These are phyloP conservation scores for Lethenteron camtschaticum DNA, from an alignment of 2,113 vertebrate genomes.

Conservation along the genomic window DNA sequence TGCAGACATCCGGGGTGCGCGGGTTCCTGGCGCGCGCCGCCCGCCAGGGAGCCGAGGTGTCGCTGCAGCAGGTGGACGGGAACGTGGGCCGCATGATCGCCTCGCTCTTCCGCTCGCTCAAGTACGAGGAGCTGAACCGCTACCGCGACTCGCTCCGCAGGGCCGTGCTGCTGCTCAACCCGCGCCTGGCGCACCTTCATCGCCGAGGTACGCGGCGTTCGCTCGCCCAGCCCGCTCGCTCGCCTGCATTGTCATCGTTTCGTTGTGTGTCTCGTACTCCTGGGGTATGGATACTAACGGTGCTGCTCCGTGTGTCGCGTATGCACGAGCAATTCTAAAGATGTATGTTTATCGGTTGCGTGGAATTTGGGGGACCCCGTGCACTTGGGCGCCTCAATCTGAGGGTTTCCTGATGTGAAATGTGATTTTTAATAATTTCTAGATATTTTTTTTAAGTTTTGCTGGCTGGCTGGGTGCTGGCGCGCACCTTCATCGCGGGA, in stretches of 20 bases:
- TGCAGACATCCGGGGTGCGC: constrained; percentile 83
- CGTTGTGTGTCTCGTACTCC: too few species aligned
- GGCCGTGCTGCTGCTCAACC: constrained; percentile 70
- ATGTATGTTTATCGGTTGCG: too few species aligned
- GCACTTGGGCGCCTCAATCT: too few species aligned
- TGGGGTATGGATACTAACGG: too few species aligned
- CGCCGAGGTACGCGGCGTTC: constrained; percentile 41
- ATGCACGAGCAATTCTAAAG: too few species aligned
- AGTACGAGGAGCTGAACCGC: constrained; percentile 76
- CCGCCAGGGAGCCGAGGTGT: constrained; percentile 65
- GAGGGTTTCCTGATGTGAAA: too few species aligned
- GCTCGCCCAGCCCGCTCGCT: too few species aligned
- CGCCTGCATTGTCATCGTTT: too few species aligned
- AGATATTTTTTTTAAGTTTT: too few species aligned
- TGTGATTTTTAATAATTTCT: too few species aligned
- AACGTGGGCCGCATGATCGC: constrained; percentile 79
- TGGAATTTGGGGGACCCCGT: too few species aligned
- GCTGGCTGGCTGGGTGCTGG: constrained; percentile 19
- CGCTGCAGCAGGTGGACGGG: constrained; percentile 80
- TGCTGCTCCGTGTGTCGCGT: too few species aligned
- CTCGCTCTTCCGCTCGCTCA: constrained; percentile 85
- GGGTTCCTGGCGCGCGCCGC: constrained; percentile 80
- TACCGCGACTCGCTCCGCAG: constrained; percentile 74
- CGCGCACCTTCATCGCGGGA: constrained; percentile 81
- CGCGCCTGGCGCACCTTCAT: constrained; percentile 77